Conservation (phyloP, 2,797 vertebrate genomes). For the Pantherophis alleghaniensis region DNA sequence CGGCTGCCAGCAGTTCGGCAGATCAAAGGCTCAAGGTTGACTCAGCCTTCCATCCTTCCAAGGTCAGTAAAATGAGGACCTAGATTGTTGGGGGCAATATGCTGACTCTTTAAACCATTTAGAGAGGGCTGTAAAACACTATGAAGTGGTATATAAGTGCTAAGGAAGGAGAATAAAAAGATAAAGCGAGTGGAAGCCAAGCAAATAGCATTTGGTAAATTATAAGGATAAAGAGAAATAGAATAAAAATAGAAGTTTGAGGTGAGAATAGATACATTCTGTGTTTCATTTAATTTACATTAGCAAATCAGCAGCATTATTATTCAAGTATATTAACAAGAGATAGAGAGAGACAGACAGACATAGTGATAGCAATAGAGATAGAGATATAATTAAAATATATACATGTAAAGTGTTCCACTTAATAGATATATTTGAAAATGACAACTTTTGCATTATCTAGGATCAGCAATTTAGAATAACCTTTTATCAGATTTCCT, state of each 20-base stretch:
- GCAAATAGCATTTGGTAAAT: background rate
- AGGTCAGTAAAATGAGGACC: no score
- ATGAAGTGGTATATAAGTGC: no score
- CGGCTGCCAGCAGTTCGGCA: no score
- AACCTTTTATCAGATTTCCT: slow-evolving; percentile 24
- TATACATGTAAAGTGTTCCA: background rate
- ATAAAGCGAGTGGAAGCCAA: background rate
- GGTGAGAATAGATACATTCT: background rate
- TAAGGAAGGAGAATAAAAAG: background rate
- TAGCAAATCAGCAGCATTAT: background rate
- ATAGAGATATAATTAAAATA: no score
- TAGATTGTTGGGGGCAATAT: no score
- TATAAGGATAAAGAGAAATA: slow-evolving; percentile 27
- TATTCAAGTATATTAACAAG: background rate
- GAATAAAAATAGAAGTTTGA: background rate
- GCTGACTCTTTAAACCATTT: no score
- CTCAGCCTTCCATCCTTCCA: no score
- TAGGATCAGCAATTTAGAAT: slow-evolving; percentile 36
- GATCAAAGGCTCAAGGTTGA: no score
- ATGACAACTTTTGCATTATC: slow-evolving; percentile 10
- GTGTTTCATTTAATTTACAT: slow-evolving; percentile 10
- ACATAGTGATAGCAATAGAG: no score
- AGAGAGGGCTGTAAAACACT: no score
- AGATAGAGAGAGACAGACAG: no score
- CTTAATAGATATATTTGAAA: background rate